These are phyloP conservation scores for Sebastes variabilis DNA, from an alignment of 2,797 vertebrate species.

Conservation along the genomic window DNA sequence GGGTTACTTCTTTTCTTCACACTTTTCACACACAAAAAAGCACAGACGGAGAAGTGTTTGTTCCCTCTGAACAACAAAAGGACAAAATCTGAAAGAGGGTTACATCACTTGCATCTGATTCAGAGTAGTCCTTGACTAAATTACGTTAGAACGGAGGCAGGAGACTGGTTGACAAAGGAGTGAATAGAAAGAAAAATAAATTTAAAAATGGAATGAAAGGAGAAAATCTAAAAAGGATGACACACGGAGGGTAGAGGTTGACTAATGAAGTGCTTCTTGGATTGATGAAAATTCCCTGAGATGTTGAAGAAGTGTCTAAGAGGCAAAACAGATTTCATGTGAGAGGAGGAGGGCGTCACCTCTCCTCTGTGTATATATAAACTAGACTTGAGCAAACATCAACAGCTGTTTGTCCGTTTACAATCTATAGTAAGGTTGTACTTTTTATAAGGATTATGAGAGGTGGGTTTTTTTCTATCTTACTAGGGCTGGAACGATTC, in stretches of 20 bases:
- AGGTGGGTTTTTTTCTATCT: background rate
- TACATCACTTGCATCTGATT: slow-evolving; percentile 56
- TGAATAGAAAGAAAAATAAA: slow-evolving; percentile 6
- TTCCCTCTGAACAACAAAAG: slow-evolving; percentile 60
- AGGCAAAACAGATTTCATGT: background rate
- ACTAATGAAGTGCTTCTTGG: background rate
- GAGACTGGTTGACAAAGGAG: slow-evolving; percentile 4
- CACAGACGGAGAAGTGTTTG: slow-evolving; percentile 55
- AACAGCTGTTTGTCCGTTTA: background rate
- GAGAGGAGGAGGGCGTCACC: background rate
- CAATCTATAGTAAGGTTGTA: background rate
- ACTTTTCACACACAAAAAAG: slow-evolving; percentile 58
- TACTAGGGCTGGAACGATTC: too few relatives aligned
- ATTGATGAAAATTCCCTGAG: slow-evolving; percentile 20
- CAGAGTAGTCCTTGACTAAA: slow-evolving; percentile 60
- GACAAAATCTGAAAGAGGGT: slow-evolving; percentile 45
- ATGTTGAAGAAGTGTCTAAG: background rate
- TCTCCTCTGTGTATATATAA: background rate
- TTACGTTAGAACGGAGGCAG: background rate
- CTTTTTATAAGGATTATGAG: background rate
- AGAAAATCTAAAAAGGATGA: background rate
- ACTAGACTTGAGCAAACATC: background rate
- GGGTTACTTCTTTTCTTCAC: slow-evolving; percentile 74
- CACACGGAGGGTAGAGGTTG: background rate
- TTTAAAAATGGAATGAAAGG: background rate